Conservation (phyloP, 2,797 vertebrate genomes). For the Oophaga sylvatica region DNA sequence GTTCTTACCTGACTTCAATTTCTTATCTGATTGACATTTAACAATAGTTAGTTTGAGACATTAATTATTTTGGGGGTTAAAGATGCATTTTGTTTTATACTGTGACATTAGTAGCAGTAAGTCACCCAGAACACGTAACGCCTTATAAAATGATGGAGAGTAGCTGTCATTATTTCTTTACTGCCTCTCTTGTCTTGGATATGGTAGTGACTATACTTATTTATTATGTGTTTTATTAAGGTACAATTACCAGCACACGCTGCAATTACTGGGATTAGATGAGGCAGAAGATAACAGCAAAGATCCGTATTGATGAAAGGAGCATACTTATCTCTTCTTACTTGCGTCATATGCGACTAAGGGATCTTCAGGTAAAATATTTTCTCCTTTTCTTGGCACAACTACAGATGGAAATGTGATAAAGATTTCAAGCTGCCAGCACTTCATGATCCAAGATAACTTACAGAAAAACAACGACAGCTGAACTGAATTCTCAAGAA, state of each 20-base stretch:
- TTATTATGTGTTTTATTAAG: constrained; percentile 60
- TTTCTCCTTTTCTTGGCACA: background rate
- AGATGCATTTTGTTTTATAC: background rate
- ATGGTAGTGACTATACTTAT: background rate
- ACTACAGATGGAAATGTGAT: no score
- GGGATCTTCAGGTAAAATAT: constrained; percentile 76
- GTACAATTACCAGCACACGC: constrained; percentile 63
- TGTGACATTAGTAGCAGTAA: background rate
- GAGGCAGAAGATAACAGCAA: constrained; percentile 63
- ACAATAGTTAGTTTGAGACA: background rate
- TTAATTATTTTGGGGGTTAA: background rate
- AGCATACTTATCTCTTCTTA: constrained; percentile 75
- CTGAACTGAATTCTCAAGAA: background rate
- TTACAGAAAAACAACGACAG: background rate
- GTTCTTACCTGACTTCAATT: no score
- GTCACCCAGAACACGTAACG: background rate
- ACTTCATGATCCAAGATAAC: background rate
- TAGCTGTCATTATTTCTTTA: background rate
- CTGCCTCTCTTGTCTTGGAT: background rate
- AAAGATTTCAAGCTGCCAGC: background rate
- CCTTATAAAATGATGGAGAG: background rate
- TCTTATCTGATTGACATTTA: no score
- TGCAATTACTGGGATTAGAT: constrained; percentile 71
- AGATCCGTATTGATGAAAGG: constrained; percentile 66
- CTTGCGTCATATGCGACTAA: constrained; percentile 73